Percentiles rank a stretch among this genome's conserved stretches.
These are phyloP conservation scores for Nannospalax galili DNA, from an alignment of 2,113 vertebrate species.

Conservation along the genomic window DNA sequence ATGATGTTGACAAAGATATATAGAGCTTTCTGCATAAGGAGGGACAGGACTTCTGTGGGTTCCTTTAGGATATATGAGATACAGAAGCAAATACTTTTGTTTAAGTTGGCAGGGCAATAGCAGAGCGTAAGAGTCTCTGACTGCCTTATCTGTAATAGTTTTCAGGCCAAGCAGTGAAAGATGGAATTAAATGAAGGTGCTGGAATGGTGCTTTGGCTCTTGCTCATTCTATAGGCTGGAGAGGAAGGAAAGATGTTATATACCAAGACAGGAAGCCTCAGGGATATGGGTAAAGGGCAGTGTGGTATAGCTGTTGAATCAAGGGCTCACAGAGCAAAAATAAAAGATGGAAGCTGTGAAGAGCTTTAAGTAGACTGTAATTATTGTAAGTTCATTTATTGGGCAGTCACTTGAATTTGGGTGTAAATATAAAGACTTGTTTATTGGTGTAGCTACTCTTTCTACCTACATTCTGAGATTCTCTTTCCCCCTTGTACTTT, in stretches of 20 bases:
- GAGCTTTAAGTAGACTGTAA: slow-evolving; percentile 7
- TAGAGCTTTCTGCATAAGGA: neutral
- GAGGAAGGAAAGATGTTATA: neutral
- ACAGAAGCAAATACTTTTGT: neutral
- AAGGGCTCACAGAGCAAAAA: neutral
- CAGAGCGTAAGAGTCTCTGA: neutral
- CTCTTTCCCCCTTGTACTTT: neutral
- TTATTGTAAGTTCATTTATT: slow-evolving; percentile 3
- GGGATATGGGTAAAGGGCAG: neutral
- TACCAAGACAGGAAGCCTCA: neutral
- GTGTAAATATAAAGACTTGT: neutral
- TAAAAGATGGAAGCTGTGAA: slow-evolving; percentile 12
- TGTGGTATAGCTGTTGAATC: slow-evolving; percentile 12
- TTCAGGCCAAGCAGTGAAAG: slow-evolving; percentile 21
- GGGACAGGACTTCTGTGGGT: neutral
- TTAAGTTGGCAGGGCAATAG: neutral
- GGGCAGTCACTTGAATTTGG: slow-evolving; percentile 11
- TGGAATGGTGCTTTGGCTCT: neutral
- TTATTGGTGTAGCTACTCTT: neutral
- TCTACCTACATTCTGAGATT: neutral
- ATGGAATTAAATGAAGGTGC: slow-evolving; percentile 4
- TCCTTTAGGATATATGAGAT: neutral
- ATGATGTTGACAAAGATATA: neutral
- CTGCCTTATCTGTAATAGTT: neutral
- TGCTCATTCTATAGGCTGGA: neutral